phyloP scores from a whole-genome alignment of 1,140 invertebrate genomes.

The Bombus superbus region DNA sequence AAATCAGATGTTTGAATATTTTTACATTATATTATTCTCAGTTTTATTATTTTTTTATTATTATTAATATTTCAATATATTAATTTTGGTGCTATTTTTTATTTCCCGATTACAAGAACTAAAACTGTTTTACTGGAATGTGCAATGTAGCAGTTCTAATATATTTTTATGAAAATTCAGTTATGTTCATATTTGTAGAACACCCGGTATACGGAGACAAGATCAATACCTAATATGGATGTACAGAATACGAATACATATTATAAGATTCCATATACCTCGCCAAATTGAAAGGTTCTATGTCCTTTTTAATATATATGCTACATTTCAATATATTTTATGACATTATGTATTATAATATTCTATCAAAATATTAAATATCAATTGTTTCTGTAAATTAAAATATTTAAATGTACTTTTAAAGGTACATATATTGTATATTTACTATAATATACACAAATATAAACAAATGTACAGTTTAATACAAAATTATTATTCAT shows the following conservation, averaged over 20 bases:
- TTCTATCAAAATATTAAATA: not conserved
- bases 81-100: not conserved
- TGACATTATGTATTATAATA: not conserved
- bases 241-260: slow-evolving; percentile 17
- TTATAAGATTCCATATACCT: not conserved
- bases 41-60: not conserved
- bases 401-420: not conserved
- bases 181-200: not conserved
- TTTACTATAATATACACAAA: not conserved
- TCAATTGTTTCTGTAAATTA: not conserved
- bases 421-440: not conserved
- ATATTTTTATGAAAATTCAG: not conserved
- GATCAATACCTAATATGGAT: slow-evolving; percentile 41
- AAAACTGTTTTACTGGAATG: not conserved
- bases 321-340: not conserved
- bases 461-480: not conserved
- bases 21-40: not conserved
- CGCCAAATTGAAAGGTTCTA: not conserved
- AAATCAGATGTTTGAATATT: not conserved
- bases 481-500: not conserved
- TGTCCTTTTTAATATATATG: not conserved
- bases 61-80: not conserved
- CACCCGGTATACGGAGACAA: slow-evolving; percentile 29
- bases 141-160: not conserved
- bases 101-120: not conserved